Conservation (phyloP, 2,797 vertebrate genomes). For the Megaceryle alcyon region DNA sequence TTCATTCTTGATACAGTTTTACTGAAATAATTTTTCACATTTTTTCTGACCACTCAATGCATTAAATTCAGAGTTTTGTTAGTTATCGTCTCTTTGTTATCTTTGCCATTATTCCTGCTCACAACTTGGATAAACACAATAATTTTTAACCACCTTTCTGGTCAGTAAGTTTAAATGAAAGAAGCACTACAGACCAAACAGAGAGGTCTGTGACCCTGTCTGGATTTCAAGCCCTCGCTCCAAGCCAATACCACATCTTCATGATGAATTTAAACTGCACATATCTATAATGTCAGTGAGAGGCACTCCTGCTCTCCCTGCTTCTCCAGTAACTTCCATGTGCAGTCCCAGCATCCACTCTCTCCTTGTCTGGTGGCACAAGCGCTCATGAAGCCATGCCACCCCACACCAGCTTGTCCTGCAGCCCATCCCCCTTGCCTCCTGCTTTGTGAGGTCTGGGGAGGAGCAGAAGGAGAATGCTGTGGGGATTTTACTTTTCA, state of each 20-base stretch:
- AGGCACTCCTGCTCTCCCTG: neutral
- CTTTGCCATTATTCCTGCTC: neutral
- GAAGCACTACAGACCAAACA: neutral
- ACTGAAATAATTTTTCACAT: neutral
- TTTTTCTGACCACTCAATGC: neutral
- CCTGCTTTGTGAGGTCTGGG: rapidly evolving
- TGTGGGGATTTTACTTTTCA: neutral
- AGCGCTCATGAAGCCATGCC: neutral
- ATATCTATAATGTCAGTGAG: neutral
- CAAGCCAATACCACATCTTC: neutral
- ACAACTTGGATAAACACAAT: neutral
- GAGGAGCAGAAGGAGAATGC: neutral
- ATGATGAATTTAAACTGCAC: rapidly evolving
- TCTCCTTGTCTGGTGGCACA: neutral
- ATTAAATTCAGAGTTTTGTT: neutral
- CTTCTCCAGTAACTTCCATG: rapidly evolving
- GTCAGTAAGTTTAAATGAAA: neutral
- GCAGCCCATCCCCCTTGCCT: rapidly evolving
- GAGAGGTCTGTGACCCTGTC: neutral
- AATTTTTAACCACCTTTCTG: neutral
- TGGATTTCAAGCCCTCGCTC: neutral
- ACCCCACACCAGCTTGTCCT: rapidly evolving
- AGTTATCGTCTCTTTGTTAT: neutral
- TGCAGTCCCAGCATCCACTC: rapidly evolving
- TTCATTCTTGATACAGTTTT: neutral